These are phyloP conservation scores for Ptychadena robeensis DNA, from an alignment of 2,797 vertebrate species.

Conservation along the genomic window DNA sequence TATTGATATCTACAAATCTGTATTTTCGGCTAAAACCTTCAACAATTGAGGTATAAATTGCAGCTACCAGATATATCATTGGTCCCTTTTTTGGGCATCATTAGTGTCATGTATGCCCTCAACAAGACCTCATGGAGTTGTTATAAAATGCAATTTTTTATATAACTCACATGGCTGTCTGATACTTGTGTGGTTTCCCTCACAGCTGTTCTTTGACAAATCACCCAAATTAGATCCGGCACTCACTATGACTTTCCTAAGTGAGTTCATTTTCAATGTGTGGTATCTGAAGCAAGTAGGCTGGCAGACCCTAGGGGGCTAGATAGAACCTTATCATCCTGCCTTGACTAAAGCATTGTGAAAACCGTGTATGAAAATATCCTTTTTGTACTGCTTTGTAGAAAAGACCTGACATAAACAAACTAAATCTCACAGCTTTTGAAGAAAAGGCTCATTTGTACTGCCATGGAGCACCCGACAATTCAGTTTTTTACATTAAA, in stretches of 20 bases:
- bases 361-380: slow-evolving; percentile 45
- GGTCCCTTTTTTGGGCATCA: slow-evolving; percentile 58
- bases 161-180: slow-evolving; percentile 29
- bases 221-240: slow-evolving; percentile 54
- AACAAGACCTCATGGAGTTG: slow-evolving; percentile 21
- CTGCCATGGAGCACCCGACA: background rate
- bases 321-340: slow-evolving; percentile 51
- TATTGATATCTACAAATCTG: no score
- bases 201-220: slow-evolving; percentile 59
- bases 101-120: slow-evolving; percentile 21
- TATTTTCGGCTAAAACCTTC: background rate
- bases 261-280: slow-evolving; percentile 57
- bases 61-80: background rate
- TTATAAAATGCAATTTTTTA: slow-evolving; percentile 24
- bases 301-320: slow-evolving; percentile 50
- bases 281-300: slow-evolving; percentile 52
- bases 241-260: slow-evolving; percentile 56
- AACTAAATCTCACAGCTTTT: slow-evolving; percentile 12
- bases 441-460: slow-evolving; percentile 19
- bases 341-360: slow-evolving; percentile 53
- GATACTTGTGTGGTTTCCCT: slow-evolving; percentile 41
- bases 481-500: background rate
- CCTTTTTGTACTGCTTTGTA: slow-evolving; percentile 11
- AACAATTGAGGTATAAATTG: background rate
- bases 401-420: slow-evolving; percentile 44